A percentile compares a stretch with the other conserved stretches of the same genome.
phyloP scores from a whole-genome alignment of 2,113 vertebrate species.

The Xenopus tropicalis region UCB_Xtro_10.0 CM004443.2:36876501-36877000 shows the following conservation, averaged over 20 bases:
- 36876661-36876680: not conserved
- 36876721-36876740: not conserved
- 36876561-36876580: too few species aligned
- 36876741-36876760: not conserved
- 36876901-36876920: slow-evolving; percentile 34
- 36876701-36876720: not conserved
- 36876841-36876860: slow-evolving; percentile 13
- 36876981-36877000: slow-evolving; percentile 41
- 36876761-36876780: not conserved
- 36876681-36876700: not conserved
- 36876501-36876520: too few species aligned
- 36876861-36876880: slow-evolving; percentile 11
- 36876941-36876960: slow-evolving; percentile 32
- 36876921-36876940: slow-evolving; percentile 37
- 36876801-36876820: not conserved
- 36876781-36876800: not conserved
- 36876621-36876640: too few species aligned
- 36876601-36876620: too few species aligned
- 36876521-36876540: too few species aligned
- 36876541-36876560: too few species aligned
- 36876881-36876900: slow-evolving; percentile 23
- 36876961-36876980: slow-evolving; percentile 22
- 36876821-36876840: slow-evolving; percentile 14
- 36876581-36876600: too few species aligned
- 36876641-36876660: too few species aligned